Evolutionary conservation across 1,140 invertebrate species (phyloP).

Genomic region (Megalopta genalis): DNA sequence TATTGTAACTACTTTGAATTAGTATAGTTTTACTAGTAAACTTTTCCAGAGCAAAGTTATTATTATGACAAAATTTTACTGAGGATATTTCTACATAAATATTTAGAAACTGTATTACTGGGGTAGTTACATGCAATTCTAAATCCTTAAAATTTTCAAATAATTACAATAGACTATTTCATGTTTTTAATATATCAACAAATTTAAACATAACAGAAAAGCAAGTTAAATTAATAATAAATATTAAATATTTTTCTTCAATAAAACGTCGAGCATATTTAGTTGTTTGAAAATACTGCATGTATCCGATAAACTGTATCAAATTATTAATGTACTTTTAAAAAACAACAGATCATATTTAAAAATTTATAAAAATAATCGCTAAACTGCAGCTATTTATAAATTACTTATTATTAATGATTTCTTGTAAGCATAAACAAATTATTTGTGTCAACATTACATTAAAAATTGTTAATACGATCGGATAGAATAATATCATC

Average conservation of each 20-base stretch:
- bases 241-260: conserved; percentile 19
- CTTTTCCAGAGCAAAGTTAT: no score
- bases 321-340: not conserved
- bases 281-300: conserved; percentile 36
- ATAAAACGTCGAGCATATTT: conserved; percentile 6
- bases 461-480: not conserved
- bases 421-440: not conserved
- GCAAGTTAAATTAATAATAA: conserved; percentile 28
- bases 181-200: conserved; percentile 15
- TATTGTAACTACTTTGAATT: not conserved
- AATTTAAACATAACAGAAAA: conserved; percentile 29
- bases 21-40: not conserved
- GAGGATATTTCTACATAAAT: not conserved
- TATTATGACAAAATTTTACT: not conserved
- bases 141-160: not conserved
- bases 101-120: not conserved
- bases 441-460: not conserved
- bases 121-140: conserved; percentile 17
- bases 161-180: conserved; percentile 9
- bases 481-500: conserved; percentile 7
- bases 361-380: not conserved
- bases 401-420: not conserved
- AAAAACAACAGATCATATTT: not conserved
- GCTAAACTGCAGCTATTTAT: not conserved
- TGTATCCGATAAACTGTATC: not conserved